phyloP scores from a whole-genome alignment of 2,888 invertebrate genomes.

The Tortricodes alternella region DNA sequence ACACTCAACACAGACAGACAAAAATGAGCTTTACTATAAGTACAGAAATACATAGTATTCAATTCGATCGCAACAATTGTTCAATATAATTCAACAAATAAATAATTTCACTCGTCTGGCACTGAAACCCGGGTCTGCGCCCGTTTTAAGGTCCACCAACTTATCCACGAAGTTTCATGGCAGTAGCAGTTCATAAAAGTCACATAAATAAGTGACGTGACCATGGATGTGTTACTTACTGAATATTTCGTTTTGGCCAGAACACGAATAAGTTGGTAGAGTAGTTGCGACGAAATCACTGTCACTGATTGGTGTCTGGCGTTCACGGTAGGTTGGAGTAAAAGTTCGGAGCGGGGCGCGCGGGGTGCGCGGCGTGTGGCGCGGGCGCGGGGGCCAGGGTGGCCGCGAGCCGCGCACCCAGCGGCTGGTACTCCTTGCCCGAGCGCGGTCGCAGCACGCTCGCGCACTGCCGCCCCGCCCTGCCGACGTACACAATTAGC shows the following conservation, averaged over 20 bases:
- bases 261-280: too few relatives aligned
- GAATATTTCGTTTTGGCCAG: too few relatives aligned
- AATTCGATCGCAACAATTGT: constrained; percentile 13
- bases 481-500: constrained; percentile 33
- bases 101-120: constrained; percentile 12
- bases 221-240: too few relatives aligned
- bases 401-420: constrained; percentile 14
- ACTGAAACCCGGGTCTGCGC: neutral
- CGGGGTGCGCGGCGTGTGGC: constrained; percentile 10
- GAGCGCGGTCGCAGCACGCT: constrained; percentile 89
- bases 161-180: too few relatives aligned
- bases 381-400: neutral
- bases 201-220: too few relatives aligned
- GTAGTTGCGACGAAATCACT: neutral
- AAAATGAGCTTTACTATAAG: constrained; percentile 11
- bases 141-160: too few relatives aligned
- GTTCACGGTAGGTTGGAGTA: constrained; percentile 52
- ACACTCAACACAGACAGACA: constrained; percentile 49
- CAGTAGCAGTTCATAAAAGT: too few relatives aligned
- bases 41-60: constrained; percentile 30
- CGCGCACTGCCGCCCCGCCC: constrained; percentile 59
- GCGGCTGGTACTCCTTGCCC: constrained; percentile 88
- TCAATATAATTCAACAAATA: constrained; percentile 19
- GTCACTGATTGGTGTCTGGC: neutral
- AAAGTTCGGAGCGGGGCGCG: constrained; percentile 25